Evolutionary conservation across 1,140 invertebrate genomes (phyloP).

Genomic region (Microplitis mediator): DNA sequence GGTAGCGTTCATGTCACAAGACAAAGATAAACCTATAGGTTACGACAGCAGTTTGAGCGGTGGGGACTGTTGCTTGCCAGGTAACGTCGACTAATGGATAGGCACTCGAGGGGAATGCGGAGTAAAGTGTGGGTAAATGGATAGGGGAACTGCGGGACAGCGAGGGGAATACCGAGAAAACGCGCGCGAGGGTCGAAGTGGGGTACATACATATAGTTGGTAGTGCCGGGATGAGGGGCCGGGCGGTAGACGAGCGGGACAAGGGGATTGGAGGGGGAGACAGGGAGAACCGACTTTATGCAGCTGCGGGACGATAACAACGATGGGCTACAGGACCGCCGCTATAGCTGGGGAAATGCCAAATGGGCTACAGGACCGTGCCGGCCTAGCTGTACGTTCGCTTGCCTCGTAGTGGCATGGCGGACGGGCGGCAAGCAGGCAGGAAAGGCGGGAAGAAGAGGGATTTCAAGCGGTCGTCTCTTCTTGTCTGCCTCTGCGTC

Average conservation of each 20-base stretch:
- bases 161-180: conserved; percentile 38
- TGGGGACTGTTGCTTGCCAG: conserved; percentile 33
- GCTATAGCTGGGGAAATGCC: conserved; percentile 65
- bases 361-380: conserved; percentile 63
- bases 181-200: conserved; percentile 38
- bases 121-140: conserved; percentile 26
- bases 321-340: conserved; percentile 64
- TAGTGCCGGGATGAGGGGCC: conserved; percentile 19
- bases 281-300: conserved; percentile 55
- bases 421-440: conserved; percentile 45
- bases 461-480: conserved; percentile 56
- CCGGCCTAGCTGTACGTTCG: conserved; percentile 57
- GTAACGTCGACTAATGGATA: conserved; percentile 32
- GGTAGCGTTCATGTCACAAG: conserved; percentile 25
- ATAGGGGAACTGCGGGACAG: conserved; percentile 28
- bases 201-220: conserved; percentile 15
- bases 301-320: conserved; percentile 66
- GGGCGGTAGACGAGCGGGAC: conserved; percentile 15
- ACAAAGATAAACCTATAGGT: conserved; percentile 5
- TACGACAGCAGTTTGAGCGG: conserved; percentile 2
- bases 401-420: conserved; percentile 50
- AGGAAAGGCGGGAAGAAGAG: conserved; percentile 45
- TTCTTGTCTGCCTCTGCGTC: conserved; percentile 49
- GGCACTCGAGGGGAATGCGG: conserved; percentile 40
- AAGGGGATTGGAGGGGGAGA: conserved; percentile 9